Evolutionary conservation across 2,888 invertebrate genomes (phyloP).

Genomic region (Brachyptera risi): DNA sequence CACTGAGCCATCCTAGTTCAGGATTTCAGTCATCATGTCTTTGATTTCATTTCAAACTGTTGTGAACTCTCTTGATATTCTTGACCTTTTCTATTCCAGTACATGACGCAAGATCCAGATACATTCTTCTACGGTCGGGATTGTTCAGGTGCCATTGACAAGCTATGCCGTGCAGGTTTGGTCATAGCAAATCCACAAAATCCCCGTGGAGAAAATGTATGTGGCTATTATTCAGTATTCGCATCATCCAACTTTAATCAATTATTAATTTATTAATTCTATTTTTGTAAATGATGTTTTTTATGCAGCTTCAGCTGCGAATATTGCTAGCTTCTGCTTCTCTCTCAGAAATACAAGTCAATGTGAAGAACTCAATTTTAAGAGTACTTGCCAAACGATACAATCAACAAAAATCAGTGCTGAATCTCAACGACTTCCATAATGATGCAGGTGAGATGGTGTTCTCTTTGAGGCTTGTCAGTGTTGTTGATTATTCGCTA

Average conservation of each 20-base stretch:
- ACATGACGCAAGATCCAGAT: neutral
- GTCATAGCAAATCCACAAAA: neutral
- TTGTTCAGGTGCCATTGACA: slow-evolving; percentile 21
- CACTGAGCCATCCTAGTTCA: no score
- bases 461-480: neutral
- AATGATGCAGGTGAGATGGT: slow-evolving; percentile 22
- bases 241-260: neutral
- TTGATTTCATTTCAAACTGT: neutral
- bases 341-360: slow-evolving; percentile 15
- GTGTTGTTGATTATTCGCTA: no score
- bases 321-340: slow-evolving; percentile 5
- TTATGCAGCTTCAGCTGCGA: slow-evolving; percentile 11
- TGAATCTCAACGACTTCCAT: slow-evolving; percentile 19
- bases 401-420: neutral
- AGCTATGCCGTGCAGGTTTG: neutral
- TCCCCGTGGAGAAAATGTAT: slow-evolving; percentile 10
- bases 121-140: neutral
- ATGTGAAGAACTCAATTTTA: neutral
- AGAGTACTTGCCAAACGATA: slow-evolving; percentile 17
- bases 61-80: neutral
- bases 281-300: neutral
- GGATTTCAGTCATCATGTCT: no score
- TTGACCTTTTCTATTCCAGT: neutral
- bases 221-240: no score
- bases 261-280: neutral